Evolutionary conservation across 2,888 invertebrate genomes (phyloP), one percentile per base, ranked within the genome.

Genomic region (Trissolcus japonicus): DNA sequence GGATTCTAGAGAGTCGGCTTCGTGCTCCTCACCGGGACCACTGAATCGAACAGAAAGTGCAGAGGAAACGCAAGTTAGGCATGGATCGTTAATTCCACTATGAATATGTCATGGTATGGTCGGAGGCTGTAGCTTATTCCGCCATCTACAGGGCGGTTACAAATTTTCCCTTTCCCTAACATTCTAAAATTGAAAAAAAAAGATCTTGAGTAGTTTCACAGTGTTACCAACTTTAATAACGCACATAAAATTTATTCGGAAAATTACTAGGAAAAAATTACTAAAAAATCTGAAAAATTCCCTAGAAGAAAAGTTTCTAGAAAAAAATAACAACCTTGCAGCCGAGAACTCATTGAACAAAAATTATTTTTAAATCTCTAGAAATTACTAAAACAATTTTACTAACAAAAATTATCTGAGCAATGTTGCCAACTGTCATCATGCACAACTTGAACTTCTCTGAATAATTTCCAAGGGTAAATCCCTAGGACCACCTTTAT

Each of bases 41-140:
- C 19, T 54, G 63, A 57, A 43, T 35, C 46, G 19, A 60, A 50
- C 57, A 62, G 73, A 73, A 73, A 71, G 78, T 61, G 57, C 55
- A 56, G 68, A 69, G 76, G 80, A 59, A 62, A 73, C 65, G 71
- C 67, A 80, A 82, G 82, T 83, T 82, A 82, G 82, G 75, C 80
- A 81, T 79, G 85, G 85, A 82, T 86, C 86, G 86, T 86, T 86
- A 86, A 86, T 85, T 84, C 80, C 79, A 69, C 68, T 84, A 85
- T 83, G 85, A 85, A 86, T 86, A 84, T 84, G 84, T 82, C 80
- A 79, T 71, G 77, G 41, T 69, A 66, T 77, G 71, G 75, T 76
- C 66, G 71, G 71, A 56, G 51, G 59, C 69, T 62, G 61, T 48
- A 61, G 74, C 63, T 74, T 79, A 76, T 57, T 76, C 69, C 57